Percentiles rank a stretch among this genome's conserved stretches.
Conservation (phyloP, 2,888 invertebrate genomes). For the Seira musarum region DNA sequence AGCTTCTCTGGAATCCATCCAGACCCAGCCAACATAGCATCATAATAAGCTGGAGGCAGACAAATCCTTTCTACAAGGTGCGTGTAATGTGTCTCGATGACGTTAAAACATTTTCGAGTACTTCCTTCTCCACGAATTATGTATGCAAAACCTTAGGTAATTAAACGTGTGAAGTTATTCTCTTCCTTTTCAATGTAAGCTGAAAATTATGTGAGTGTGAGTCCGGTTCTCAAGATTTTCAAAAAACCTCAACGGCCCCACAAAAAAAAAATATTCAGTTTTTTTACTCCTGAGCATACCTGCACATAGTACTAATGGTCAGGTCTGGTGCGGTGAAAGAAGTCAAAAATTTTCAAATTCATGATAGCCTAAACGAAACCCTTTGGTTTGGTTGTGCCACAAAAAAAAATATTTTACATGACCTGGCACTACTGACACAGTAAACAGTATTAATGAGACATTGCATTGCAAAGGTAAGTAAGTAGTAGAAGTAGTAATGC, state of each 20-base stretch:
- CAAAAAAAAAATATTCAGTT: too few species aligned
- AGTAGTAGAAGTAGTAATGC: not conserved
- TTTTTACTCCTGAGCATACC: too few species aligned
- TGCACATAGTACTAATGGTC: too few species aligned
- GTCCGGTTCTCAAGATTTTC: not conserved
- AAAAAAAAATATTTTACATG: not conserved
- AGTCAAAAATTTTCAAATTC: too few species aligned
- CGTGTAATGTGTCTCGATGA: too few species aligned
- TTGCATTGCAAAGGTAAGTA: constrained; percentile 13
- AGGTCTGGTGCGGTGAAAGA: too few species aligned
- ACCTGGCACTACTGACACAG: constrained; percentile 55
- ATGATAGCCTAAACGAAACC: not conserved
- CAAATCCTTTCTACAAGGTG: not conserved
- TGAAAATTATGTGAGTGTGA: not conserved
- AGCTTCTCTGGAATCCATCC: too few species aligned
- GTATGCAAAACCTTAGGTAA: not conserved
- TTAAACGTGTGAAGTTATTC: not conserved
- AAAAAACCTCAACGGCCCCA: not conserved
- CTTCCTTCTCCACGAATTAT: not conserved
- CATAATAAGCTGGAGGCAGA: not conserved
- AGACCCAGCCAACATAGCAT: not conserved
- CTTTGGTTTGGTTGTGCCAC: too few species aligned
- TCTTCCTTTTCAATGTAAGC: not conserved
- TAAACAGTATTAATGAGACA: constrained; percentile 43
- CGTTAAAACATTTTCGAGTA: not conserved